Evolutionary conservation across 2,113 vertebrate genomes (phyloP).

Genomic region (Carollia perspicillata): DNA sequence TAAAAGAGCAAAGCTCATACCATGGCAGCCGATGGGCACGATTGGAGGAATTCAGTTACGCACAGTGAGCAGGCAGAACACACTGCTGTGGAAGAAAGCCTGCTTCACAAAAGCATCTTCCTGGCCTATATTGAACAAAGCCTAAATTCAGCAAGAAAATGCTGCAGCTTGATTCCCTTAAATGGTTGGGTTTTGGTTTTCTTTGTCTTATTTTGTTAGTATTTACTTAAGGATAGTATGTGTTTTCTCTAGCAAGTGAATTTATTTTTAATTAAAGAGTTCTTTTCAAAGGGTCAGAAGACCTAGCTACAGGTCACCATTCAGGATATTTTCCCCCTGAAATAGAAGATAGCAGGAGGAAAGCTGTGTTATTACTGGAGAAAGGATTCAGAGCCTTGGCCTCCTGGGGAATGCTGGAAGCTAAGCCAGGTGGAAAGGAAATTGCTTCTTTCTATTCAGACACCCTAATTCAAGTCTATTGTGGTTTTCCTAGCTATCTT

Average conservation of each 20-base stretch:
- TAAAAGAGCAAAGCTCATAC: background rate
- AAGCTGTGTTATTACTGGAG: background rate
- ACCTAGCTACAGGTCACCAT: background rate
- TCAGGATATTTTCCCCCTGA: background rate
- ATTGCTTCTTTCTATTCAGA: background rate
- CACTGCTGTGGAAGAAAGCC: background rate
- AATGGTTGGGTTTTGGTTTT: background rate
- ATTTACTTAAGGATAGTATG: background rate
- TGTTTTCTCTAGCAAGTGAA: slow-evolving; percentile 20
- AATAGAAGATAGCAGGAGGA: background rate
- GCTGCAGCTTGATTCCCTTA: background rate
- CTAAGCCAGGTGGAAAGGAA: background rate
- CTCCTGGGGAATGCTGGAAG: background rate
- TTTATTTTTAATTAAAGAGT: slow-evolving; percentile 50
- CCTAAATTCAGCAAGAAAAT: background rate
- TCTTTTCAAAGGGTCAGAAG: background rate
- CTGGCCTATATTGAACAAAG: background rate
- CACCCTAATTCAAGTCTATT: background rate
- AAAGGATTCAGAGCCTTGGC: background rate
- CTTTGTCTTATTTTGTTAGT: slow-evolving; percentile 24
- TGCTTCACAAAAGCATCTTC: slow-evolving; percentile 6
- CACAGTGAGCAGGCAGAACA: background rate
- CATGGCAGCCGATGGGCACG: background rate
- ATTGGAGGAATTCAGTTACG: background rate
- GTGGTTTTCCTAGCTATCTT: background rate